These are phyloP conservation scores for Synaphobranchus kaupii DNA, from an alignment of 2,797 vertebrate genomes.

Conservation along the genomic window DNA sequence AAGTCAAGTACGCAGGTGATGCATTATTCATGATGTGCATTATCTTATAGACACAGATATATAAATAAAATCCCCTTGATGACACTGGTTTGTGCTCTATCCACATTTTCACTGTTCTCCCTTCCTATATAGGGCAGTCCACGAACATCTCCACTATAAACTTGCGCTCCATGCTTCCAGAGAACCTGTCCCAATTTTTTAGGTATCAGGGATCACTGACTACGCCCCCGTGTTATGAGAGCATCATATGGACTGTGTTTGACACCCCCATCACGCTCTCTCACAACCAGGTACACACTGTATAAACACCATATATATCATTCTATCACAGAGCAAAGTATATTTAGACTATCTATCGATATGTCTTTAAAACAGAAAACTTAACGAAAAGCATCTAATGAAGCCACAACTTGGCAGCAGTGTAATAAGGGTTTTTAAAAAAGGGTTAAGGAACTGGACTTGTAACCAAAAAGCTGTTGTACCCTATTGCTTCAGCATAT, in stretches of 20 bases:
- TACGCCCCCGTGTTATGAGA: conserved; percentile 89
- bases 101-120: not conserved
- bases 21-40: not conserved
- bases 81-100: not conserved
- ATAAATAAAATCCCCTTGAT: not conserved
- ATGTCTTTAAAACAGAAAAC: not conserved
- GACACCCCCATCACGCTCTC: conserved; percentile 79
- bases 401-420: no score
- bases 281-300: conserved; percentile 79
- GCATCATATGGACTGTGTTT: conserved; percentile 88
- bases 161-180: conserved; percentile 82
- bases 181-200: conserved; percentile 80
- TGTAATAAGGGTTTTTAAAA: no score
- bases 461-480: no score
- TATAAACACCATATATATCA: not conserved
- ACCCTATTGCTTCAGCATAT: no score
- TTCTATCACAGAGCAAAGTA: no score
- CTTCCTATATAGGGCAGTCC: conserved; percentile 71
- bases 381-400: not conserved
- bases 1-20: conserved; percentile 83
- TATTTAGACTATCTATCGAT: not conserved
- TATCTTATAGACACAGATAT: not conserved
- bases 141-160: conserved; percentile 72
- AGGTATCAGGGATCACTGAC: conserved; percentile 88
- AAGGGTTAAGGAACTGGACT: no score